Conservation (phyloP, 2,113 vertebrate species). For the Mirounga angustirostris region DNA sequence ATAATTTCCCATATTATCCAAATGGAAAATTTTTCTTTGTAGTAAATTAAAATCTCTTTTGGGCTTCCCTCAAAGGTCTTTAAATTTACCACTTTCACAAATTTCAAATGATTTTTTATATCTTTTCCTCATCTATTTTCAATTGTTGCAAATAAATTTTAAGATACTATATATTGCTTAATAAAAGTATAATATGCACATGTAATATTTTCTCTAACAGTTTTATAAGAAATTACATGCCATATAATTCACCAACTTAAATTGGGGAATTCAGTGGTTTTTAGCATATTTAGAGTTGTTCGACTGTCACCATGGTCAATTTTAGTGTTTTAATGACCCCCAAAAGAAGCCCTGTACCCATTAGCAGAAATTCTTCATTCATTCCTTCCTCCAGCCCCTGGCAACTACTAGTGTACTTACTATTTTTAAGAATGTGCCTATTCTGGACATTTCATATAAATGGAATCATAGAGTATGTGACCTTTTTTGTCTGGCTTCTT, state of each 20-base stretch:
- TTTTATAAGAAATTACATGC: background rate
- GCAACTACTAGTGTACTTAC: background rate
- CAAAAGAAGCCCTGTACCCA: background rate
- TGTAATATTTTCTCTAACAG: background rate
- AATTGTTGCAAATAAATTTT: slow-evolving; percentile 20
- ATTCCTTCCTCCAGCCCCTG: background rate
- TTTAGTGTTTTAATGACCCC: background rate
- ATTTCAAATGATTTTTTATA: slow-evolving; percentile 18
- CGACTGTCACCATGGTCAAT: background rate
- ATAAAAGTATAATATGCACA: background rate
- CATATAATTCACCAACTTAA: background rate
- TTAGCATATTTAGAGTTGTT: background rate
- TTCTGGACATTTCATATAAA: background rate
- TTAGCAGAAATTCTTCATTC: slow-evolving; percentile 3
- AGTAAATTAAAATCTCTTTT: background rate
- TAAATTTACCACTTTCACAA: background rate
- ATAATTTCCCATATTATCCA: background rate
- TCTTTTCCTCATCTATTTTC: slow-evolving; percentile 14
- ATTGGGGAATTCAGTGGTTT: background rate
- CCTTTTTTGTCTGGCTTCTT: slow-evolving; percentile 9
- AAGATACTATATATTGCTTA: background rate
- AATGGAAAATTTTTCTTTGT: slow-evolving; percentile 20
- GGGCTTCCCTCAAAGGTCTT: background rate
- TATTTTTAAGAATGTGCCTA: background rate
- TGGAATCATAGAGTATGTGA: background rate